Evolutionary conservation across 2,113 vertebrate species (phyloP).

Genomic region (Calonectris borealis): DNA sequence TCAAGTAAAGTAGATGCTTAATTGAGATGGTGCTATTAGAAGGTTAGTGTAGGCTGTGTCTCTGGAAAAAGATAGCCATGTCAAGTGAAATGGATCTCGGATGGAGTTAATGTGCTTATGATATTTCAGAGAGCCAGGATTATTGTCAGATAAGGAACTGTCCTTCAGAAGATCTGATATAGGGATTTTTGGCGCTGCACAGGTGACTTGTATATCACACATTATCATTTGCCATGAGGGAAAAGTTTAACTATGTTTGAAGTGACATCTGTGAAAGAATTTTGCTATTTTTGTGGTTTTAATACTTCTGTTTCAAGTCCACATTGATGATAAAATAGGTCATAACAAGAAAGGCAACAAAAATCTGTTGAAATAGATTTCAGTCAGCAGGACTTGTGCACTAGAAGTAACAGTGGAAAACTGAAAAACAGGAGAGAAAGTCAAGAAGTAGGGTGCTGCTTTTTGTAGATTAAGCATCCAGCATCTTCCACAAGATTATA

Average conservation of each 20-base stretch:
- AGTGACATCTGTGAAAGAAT: not conserved
- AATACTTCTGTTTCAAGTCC: not conserved
- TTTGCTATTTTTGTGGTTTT: not conserved
- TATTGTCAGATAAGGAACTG: not conserved
- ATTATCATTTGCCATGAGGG: not conserved
- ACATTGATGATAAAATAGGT: not conserved
- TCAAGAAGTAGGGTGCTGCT: not conserved
- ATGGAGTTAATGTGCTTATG: not conserved
- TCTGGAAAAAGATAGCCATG: not conserved
- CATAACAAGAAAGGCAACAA: not conserved
- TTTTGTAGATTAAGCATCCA: not conserved
- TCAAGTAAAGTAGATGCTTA: not conserved
- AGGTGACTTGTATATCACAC: not conserved
- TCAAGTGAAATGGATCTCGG: not conserved
- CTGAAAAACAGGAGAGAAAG: not conserved
- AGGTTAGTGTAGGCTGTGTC: not conserved
- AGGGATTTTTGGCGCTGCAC: not conserved
- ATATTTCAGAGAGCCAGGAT: not conserved
- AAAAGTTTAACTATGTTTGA: not conserved
- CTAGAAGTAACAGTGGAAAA: not conserved
- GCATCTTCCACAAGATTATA: not conserved
- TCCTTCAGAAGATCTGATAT: not conserved
- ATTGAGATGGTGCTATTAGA: not conserved
- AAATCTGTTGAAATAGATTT: conserved; percentile 6
- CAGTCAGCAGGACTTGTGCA: not conserved